A percentile compares a stretch with the other conserved stretches of the same genome.
These are phyloP conservation scores for Clarias pachynema DNA, from an alignment of 2,797 vertebrate genomes.

Conservation along the genomic window DNA sequence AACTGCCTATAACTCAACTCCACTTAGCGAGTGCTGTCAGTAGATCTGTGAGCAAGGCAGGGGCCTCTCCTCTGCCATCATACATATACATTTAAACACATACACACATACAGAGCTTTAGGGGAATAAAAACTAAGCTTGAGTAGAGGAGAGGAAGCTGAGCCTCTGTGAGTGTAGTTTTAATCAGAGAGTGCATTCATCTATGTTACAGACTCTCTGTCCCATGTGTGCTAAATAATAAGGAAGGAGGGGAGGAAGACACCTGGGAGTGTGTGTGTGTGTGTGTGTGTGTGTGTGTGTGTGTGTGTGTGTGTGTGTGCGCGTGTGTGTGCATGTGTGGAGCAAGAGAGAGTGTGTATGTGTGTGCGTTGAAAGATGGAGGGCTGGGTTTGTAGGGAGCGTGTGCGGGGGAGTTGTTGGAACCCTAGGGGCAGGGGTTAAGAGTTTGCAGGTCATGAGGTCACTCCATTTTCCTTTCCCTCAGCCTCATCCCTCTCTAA, in stretches of 20 bases:
- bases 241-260: slow-evolving; percentile 50
- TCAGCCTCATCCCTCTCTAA: slow-evolving; percentile 70
- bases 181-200: slow-evolving; percentile 77
- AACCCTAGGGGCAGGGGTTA: slow-evolving; percentile 75
- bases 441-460: slow-evolving; percentile 77
- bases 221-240: slow-evolving; percentile 65
- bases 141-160: slow-evolving; percentile 47
- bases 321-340: background rate
- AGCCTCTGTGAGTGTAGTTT: slow-evolving; percentile 74
- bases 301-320: background rate
- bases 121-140: slow-evolving; percentile 56
- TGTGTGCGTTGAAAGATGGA: slow-evolving; percentile 45
- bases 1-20: slow-evolving; percentile 85
- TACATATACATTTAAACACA: slow-evolving; percentile 46
- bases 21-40: slow-evolving; percentile 82
- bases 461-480: slow-evolving; percentile 75
- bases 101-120: slow-evolving; percentile 32
- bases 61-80: slow-evolving; percentile 56
- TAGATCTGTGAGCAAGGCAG: slow-evolving; percentile 64
- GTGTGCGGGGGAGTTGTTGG: slow-evolving; percentile 67
- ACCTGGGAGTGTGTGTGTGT: slow-evolving; percentile 58
- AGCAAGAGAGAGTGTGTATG: background rate
- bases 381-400: slow-evolving; percentile 42
- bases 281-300: background rate
- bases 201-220: slow-evolving; percentile 61